Evolutionary conservation across 2,113 vertebrate species (phyloP), one percentile per base, ranked within the genome.

Genomic region (Vireo altiloquus): DNA sequence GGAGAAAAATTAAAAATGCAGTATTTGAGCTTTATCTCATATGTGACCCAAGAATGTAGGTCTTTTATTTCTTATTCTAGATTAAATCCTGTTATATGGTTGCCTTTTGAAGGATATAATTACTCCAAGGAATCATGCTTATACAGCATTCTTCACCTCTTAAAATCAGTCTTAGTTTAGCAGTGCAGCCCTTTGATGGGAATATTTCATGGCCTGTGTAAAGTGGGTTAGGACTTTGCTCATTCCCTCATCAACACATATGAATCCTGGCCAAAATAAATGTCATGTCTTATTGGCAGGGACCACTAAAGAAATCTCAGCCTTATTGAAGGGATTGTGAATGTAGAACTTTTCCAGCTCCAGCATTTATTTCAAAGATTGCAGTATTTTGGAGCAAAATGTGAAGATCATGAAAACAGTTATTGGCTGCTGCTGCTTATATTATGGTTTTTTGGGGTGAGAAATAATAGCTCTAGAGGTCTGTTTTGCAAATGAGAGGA

Each of bases 51-150:
- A 49, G 50, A 94, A 93, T 92, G 42, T 44, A 70, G 64, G 69
- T 44, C 82, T 94, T 94, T 76, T 44, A n/a, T 39, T 91, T 74
- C 80, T 94, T 87, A 64, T 66, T 93, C 74, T 40, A 68, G 52
- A 27, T 54, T 27, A 92, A 95, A 89, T 94, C 91, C 91, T 92
- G 69, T 94, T 94, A 68, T 4, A 90, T 28, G 89, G 52, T 44
- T 93, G 82, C 52, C 64, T 95, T 91, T 66, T 81, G 80, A 91
- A 92, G 90, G 92, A 77, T 86, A 81, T 72, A 88, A 94, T 79
- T 78, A 77, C 72, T 89, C 72, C 42, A 66, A 92, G 76, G 83
- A 64, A 47, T 68, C 31, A 14, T 63, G 76, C 71, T 93, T 70
- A 59, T 50, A 27, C 63, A 93, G 79, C 80, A 90, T 94, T 91